phyloP scores from a whole-genome alignment of 1,140 invertebrate species.

The Amyelois transitella region DNA sequence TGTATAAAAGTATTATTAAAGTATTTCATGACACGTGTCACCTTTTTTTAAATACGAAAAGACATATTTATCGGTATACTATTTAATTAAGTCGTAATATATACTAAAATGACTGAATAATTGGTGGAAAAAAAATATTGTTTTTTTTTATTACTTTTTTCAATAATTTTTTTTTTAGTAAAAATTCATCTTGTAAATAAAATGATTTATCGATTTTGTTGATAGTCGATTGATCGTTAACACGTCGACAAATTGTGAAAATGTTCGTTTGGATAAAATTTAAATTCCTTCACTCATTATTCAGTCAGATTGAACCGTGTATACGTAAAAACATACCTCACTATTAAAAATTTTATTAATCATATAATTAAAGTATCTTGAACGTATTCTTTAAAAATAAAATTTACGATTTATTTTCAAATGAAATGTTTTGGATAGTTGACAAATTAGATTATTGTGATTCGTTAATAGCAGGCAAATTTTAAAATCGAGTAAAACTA shows the following conservation, averaged over 20 bases:
- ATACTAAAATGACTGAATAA: background rate
- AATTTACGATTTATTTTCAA: background rate
- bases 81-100: constrained; percentile 38
- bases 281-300: background rate
- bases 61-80: constrained; percentile 59
- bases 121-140: background rate
- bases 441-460: too few species aligned
- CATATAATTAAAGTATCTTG: background rate
- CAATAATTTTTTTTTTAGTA: background rate
- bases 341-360: constrained; percentile 44
- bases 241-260: too few species aligned
- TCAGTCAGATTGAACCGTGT: constrained; percentile 42
- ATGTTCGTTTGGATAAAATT: background rate
- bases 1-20: constrained; percentile 8
- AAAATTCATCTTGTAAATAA: background rate
- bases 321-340: constrained; percentile 72
- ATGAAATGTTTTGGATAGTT: background rate
- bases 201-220: background rate
- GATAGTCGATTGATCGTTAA: too few species aligned
- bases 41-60: constrained; percentile 28
- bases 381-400: background rate
- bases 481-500: too few species aligned
- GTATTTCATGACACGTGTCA: constrained; percentile 21
- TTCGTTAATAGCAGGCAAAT: too few species aligned
- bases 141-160: background rate